Evolutionary conservation across 2,797 vertebrate species (phyloP), one percentile per base, ranked within the genome.

Genomic region (Bryconaethiops microstoma): DNA sequence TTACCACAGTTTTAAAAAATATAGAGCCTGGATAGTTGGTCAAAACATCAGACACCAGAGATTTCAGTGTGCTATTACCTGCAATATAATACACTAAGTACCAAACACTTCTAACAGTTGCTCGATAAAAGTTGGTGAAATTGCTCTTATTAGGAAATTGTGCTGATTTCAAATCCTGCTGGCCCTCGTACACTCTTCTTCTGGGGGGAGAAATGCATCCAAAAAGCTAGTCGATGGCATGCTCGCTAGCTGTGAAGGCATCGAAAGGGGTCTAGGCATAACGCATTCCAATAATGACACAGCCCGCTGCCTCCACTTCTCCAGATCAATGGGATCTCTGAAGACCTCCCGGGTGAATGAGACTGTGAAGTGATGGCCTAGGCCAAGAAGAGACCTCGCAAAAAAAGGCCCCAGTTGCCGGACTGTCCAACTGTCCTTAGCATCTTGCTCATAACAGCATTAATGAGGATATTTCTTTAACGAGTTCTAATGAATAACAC

Each of bases 221-320:
- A 80, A 85, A 84, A 83, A 83, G 65, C 76, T 50, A 84, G 86
- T 84, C 86, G 80, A 86, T 88, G 83, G 74, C 64, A 45, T 83
- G 78, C 82, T 84, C 84, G 64, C 68, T 50, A 77, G 83, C 81
- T 86, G 86, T 82, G 83, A 87, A 88, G 84, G 83, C 85, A 83
- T 82, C 71, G 86, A 83, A 85, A 69, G 71, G 76, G 78, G 57
- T 35, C 48, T 64, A 85, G 80, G 52, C 78, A 79, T 79, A 77
- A 78, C 78, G 83, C 82, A 82, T 83, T 85, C 84, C 84, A 79
- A 71, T 91, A 90, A 88, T 91, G 79, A 88, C 89, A 91, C 90
- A 90, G 87, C 80, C 84, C 81, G 87, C 90, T 88, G 90, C 79
- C 84, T 87, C 74, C 63, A 82, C 84, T 84, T 84, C 59, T 50